These are phyloP conservation scores for Melospiza melodia DNA, from an alignment of 2,113 vertebrate genomes.

Conservation along the genomic window DNA sequence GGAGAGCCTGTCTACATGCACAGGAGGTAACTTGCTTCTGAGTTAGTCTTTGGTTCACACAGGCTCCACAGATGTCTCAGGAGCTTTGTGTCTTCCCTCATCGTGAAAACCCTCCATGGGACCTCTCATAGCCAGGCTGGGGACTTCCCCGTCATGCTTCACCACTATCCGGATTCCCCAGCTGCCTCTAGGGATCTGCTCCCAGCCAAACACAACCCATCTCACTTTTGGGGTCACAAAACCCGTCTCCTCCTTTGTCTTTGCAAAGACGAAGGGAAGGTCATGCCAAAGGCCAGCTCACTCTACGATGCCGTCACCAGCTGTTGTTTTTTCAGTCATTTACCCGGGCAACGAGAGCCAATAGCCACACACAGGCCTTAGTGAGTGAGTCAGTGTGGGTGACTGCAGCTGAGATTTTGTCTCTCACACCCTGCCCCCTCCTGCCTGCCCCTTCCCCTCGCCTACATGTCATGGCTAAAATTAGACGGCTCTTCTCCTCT, in stretches of 20 bases:
- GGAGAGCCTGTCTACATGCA: background rate
- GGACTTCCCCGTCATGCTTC: background rate
- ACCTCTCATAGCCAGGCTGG: background rate
- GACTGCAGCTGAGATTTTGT: background rate
- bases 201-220: background rate
- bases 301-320: background rate
- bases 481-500: background rate
- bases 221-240: background rate
- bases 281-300: accelerated
- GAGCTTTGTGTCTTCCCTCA: background rate
- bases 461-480: background rate
- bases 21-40: background rate
- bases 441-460: background rate
- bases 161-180: background rate
- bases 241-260: background rate
- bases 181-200: background rate
- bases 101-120: background rate
- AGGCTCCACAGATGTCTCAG: background rate
- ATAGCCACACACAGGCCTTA: background rate
- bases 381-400: background rate
- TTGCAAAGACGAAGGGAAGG: background rate
- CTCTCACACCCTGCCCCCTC: conserved; percentile 1
- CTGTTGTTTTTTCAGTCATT: background rate
- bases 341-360: accelerated
- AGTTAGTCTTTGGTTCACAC: background rate